Base-by-base conservation (phyloP, 2,888 invertebrate species). In the Ophraella communa region DNA sequence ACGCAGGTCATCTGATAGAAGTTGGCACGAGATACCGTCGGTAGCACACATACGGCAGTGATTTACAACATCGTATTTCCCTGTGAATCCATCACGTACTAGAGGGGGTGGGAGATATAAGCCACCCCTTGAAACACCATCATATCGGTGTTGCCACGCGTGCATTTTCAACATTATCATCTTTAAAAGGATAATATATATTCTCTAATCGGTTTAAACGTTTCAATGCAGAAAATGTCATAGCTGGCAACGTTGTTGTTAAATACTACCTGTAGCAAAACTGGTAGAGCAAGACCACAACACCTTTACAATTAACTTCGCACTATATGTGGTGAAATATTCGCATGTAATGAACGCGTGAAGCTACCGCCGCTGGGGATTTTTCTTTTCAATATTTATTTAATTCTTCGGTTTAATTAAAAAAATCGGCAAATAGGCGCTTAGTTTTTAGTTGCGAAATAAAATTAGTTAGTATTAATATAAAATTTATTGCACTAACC, bases 1-100 rank as follows among this genome's bases (percentile, higher is more conserved):
- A 78, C 77, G 78, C 77, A 78, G 80, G 80, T 79, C 80, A 79
- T 79, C 80, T 77, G 80, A 80, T 80, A 79, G 78, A 76, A 76
- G 75, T 73, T 76, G 77, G 79, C 78, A 78, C 77, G 78, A 77
- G 77, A 77, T 78, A 77, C 76, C 75, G 73, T 42, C 44, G 17
- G 45, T n/a, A 21, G 20, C 49, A 51, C 27, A 51, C 23, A 27
- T 72, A 54, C 62, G 56, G 52, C 68, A 68, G 78, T 79, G 79
- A 79, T 79, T 79, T 79, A 79, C 78, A 77, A 74, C 75, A 71
- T 74, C 72, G 77, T 72, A 77, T 78, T 79, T 78, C 76, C 78
- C 74, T 73, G 75, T 71, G 76, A 77, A 78, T 79, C 78, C 77
- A 78, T 79, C 79, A 78, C 77, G 77, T 77, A 72, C 62, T 63